Base-by-base conservation (phyloP, 2,888 invertebrate species). In the Trachelus iudaicus region DNA sequence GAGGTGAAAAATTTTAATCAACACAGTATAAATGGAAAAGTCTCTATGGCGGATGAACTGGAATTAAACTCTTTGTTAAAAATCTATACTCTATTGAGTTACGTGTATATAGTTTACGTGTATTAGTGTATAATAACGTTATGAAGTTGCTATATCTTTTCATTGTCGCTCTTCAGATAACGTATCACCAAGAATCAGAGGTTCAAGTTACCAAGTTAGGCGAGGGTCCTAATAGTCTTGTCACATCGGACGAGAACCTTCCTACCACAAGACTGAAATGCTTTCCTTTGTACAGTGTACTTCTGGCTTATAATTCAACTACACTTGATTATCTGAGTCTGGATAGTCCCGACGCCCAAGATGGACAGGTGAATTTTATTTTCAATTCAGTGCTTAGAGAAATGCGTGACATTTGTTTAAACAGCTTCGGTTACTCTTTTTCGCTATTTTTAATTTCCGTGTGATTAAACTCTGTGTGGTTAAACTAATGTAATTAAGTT, bases 251-350 rank as follows among this genome's bases (percentile, higher is more conserved):
- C 77, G 90, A 90, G 40, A 88, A 86, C 71, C 80, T 89, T 69
- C 88, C 89, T 4, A 85, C 89, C 11, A 95, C 96, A 68, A 94
- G 96, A 85, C 95, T 97, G 81, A 96, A 96, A 89, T 97, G 97
- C 92, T 96, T 97, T 90, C 97, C 97, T 78, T 93, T 97, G 81
- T 96, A 95, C 90, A 96, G 97, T 1, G 93, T 97, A 81, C 93
- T 97, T 90, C 92, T 96, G 85, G 97, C 97, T 74, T 95, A 95
- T 82, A 95, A 96, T 88, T 94, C 94, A 75, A 93, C 95, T 12
- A 92, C 92, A 69, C 93, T 96, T 34, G 94, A 96, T 92, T 95
- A 95, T 89, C 92, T 97, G 84, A 94, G 95, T 88, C 92, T 97
- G 81, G 95, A 94, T 80, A 90, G 91, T 77, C 87, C 89, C 11